Evolutionary conservation across 2,113 vertebrate species (phyloP), one percentile per base, ranked within the genome.

Genomic region (Paralichthys olivaceus): DNA sequence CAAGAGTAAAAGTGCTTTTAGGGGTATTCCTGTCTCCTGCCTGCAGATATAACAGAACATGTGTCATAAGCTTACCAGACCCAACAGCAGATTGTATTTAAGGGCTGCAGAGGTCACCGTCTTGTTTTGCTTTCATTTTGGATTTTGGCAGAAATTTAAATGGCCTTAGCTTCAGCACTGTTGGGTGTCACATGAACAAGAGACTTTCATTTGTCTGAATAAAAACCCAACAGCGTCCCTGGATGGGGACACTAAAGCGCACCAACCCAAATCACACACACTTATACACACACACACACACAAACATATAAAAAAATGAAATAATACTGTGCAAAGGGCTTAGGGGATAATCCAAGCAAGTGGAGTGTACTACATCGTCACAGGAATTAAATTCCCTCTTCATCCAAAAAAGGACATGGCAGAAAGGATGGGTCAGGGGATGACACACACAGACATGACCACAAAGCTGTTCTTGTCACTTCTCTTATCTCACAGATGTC

Each of bases 331-430:
- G 85, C 88, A 93, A 92, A 91, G 83, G 88, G 90, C 90, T 93
- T 93, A 93, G 65, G 57, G 87, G 90, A 94, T 94, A 91, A 94
- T 94, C 93, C 91, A 84, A 75, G 77, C 20, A 65, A 89, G 84
- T 86, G 75, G 69, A 92, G 83, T 86, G 84, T 83, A 90, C 84
- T 76, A 91, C 90, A 91, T 89, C 78, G 55, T 90, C 88, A 90
- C 79, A 90, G 83, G 84, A 90, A 87, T 92, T 92, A 86, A 92
- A 91, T 86, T 93, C 90, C 81, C 83, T 91, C 88, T 77, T 75
- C 53, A 20, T 90, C 83, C 88, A 84, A 89, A 91, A 91, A 90
- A 51, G 76, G 82, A 86, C 84, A 84, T 53, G 75, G 76, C 83
- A 79, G 85, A 62, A 62, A 81, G 71, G 72, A 79, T 61, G 74